Percentiles rank a stretch among this genome's conserved stretches.
These are phyloP conservation scores for Procambarus virginalis DNA, from an alignment of 1,140 invertebrate genomes.

Conservation along the genomic window DNA sequence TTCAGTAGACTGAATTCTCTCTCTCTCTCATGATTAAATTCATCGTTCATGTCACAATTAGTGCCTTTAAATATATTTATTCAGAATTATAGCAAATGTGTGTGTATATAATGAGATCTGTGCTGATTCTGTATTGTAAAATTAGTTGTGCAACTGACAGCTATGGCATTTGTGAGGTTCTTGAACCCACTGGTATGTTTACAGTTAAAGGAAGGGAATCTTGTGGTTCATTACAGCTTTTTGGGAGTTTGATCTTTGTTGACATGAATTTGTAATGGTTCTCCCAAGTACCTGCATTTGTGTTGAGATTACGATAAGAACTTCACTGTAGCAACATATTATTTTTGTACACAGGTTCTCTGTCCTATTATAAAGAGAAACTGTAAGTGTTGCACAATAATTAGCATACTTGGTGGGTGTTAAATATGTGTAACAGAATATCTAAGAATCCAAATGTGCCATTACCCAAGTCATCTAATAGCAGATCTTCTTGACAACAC, in stretches of 20 bases:
- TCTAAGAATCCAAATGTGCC: background rate
- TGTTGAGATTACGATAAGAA: background rate
- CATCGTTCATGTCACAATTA: slow-evolving; percentile 4
- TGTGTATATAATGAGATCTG: background rate
- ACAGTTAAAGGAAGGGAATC: background rate
- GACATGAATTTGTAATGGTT: background rate
- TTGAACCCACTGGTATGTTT: background rate
- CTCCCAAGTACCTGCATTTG: background rate
- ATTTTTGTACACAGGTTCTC: background rate
- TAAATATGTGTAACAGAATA: background rate
- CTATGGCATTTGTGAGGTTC: background rate
- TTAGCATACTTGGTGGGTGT: background rate
- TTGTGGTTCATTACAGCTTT: background rate
- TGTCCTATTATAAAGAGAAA: background rate
- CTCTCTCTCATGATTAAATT: background rate
- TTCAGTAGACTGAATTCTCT: background rate
- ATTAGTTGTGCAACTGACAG: background rate
- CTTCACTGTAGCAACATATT: background rate
- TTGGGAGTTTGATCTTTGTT: background rate
- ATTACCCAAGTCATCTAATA: background rate
- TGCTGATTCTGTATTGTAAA: background rate
- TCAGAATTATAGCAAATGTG: background rate
- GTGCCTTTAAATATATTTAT: background rate
- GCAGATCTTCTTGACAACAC: background rate
- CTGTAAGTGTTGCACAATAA: background rate